Base-by-base conservation (phyloP, 2,797 vertebrate species). In the Sciaenops ocellatus region DNA sequence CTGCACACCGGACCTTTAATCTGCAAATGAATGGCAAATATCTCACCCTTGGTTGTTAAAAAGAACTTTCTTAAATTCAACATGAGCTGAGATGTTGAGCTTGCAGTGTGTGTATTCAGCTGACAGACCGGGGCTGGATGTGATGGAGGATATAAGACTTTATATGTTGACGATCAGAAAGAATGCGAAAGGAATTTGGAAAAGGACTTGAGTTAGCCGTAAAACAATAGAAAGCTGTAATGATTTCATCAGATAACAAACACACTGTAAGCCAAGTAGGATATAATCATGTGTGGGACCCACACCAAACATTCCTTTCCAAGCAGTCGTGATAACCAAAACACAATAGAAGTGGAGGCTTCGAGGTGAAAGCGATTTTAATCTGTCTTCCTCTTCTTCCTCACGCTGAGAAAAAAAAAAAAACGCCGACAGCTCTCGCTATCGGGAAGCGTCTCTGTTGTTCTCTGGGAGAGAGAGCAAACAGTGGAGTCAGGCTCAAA, bases 301-400 rank as follows among this genome's bases (percentile, higher is more conserved):
- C 18, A 26, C 80, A 80, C 67, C 34, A 68, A 77, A 81, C 81
- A 86, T 84, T 84, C 83, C 78, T 84, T 82, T 73, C 62, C 79
- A 59, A 84, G 62, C 44, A 28, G 60, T 55, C 69, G 73, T 76
- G 80, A 90, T 83, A 87, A 87, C 79, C 71, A 46, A 71, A 76
- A 82, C 85, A 92, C 91, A 93, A 93, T 90, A 47, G 88, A 42
- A 84, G 48, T 6, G 42, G 73, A 79, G 69, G 84, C 83, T 85
- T 81, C 66, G 61, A 81, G 69, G 88, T 88, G 86, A 87, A 83
- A 83, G 87, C 64, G 85, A 91, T 91, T 75, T 9, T 89, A 82
- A 91, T 91, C 82, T 57, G 79, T 60, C 83, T 92, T 90, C 89
- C 90, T 86, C 69, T 91, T 91, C 90, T 91, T 91, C 90, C 89